Evolutionary conservation across 2,888 invertebrate species (phyloP), one percentile per base, ranked within the genome.

Genomic region (Ligdia adustata): DNA sequence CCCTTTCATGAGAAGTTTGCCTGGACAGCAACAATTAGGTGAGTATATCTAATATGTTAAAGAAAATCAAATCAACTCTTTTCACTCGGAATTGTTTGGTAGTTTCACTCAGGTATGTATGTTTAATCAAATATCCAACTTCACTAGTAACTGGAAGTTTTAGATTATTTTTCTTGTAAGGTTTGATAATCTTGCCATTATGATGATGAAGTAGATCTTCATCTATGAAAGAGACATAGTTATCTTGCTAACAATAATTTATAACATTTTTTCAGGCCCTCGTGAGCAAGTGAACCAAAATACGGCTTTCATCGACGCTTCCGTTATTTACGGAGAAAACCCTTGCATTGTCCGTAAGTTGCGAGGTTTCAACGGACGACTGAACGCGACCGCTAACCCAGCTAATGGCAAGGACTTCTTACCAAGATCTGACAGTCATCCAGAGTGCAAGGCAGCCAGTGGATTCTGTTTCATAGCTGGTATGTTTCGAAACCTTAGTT

Each of bases 251-350:
- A 18, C 18, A 18, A 18, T n/a, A 18, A 18, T 18, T 18, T 4
- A 18, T 18, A 1, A 2, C n/a, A n/a, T 6, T 22, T 18, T 14
- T 39, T 3, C 67, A 92, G 95, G 97, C 5, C 95, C 97, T 0
- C 92, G 98, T 47, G 98, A 98, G 66, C 98, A 98, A 88, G 94
- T 97, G 9, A 98, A 99, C 79, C 97, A 98, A 74, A 98, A 98
- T 72, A 96, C 98, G 0, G 96, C 96, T 0, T 98, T 94, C 81
- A 88, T 98, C 40, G 98, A 98, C 69, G 95, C 91, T 0, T 97
- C 97, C 0, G 95, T 95, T 55, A 90, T 99, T 13, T 98, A 98
- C 70, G 98, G 98, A 0, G 97, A 97, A 71, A 96, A 97, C 66
- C 91, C 92, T 1, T 98, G 98, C 72, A 93, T 96, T 18, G 93